Evolutionary conservation across 2,113 vertebrate species (phyloP), one percentile per base, ranked within the genome.

Genomic region (Callocephalon fimbriatum): DNA sequence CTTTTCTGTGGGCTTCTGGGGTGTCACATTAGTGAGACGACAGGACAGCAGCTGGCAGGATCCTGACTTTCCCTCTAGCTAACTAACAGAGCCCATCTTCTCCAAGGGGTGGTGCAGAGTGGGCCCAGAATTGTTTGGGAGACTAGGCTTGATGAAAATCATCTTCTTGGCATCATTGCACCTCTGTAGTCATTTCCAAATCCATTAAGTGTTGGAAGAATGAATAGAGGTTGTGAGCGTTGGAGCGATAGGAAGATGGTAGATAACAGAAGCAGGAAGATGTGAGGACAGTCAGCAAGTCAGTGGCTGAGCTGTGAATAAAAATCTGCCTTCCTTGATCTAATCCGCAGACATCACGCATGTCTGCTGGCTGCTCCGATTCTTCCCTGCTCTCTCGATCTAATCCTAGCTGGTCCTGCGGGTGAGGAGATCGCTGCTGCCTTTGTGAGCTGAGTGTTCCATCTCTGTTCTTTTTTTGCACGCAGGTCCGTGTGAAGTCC

Each of bases 401-500:
- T 17, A 66, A 9, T 20, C 20, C 82, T 16, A 3, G 21, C 16
- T 42, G 5, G 0, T 54, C 2, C 72, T 1, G 6, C 2, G 19
- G 51, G 17, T 31, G 12, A 2, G 26, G 37, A n/a, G 59, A 7
- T 35, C 2, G 0, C 40, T 9, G 32, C 17, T 1, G 0, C 51
- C 44, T 35, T 38, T 8, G 32, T 1, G 2, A 73, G 62, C 83
- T 95, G 54, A 92, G 38, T 0, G 1, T 59, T 15, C 31, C 83
- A 13, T 95, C 47, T 89, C 79, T 54, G 8, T 87, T 74, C 5
- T 51, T 32, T 14, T 47, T 31, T 74, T 83, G 6, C 40, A 13
- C 15, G 2, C 58, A 98, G 98, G 97, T 95, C 67, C 9, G 59
- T 58, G 95, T 84, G 93, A 79, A 67, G 54, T 23, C 61, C 77